Base-by-base conservation (phyloP, 2,113 vertebrate species). In the Laticauda colubrina region DNA sequence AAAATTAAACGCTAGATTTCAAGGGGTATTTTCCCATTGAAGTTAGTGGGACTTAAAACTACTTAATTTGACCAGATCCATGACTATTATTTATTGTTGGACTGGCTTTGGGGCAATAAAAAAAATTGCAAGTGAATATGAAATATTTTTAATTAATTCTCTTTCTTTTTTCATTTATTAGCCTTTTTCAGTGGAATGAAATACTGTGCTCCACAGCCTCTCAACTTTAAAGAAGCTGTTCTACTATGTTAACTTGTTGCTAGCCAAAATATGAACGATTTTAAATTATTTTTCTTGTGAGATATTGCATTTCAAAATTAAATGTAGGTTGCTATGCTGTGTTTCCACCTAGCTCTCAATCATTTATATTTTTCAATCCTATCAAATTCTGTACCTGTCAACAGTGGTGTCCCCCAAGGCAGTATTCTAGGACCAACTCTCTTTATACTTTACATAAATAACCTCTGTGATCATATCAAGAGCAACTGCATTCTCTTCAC, bases 261-360 rank as follows among this genome's bases (percentile, higher is more conserved):
- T 92, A 15, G 5, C 64, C 94, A 91, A 95, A 39, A 90, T 91
- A 94, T 95, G 91, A 59, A 92, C 48, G 94, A 92, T 96, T 97
- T 97, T 94, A 92, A 94, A 93, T 93, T 94, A 96, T 96, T 96
- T 96, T 89, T 95, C 91, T 96, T 96, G 96, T 95, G 69, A 94
- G 96, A 98, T 51, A 97, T 97, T 96, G 97, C 95, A 97, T 97
- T 97, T 97, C 95, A 96, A 93, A 95, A 95, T 96, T 95, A 95
- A 97, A 97, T 97, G 95, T 95, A 95, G 91, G 96, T 95, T 86
- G 95, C 15, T 85, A 94, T 95, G 96, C 91, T 96, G 93, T 96
- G 94, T 96, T 97, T 96, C 97, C 96, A 95, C 96, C 97, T 97
- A 97, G 96, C 96, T 98, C 96, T 96, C 97, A 97, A 98, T 97